Percentiles rank a stretch among this genome's conserved stretches.
These are phyloP conservation scores for Xestia c-nigrum DNA, from an alignment of 2,888 invertebrate genomes.

Conservation along the genomic window DNA sequence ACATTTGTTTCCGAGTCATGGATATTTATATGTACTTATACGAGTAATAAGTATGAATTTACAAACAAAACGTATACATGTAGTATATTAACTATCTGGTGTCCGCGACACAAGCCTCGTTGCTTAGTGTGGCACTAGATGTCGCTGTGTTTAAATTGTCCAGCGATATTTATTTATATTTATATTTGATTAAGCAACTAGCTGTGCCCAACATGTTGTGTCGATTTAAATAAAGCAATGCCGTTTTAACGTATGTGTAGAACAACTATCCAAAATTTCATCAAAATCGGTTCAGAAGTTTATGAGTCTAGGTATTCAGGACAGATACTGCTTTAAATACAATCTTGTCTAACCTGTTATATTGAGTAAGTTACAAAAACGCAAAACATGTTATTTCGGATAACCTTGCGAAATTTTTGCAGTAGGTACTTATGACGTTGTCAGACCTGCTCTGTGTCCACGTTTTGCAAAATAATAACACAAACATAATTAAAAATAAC, in stretches of 20 bases:
- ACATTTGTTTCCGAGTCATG: no score
- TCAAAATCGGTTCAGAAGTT: neutral
- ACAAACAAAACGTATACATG: no score
- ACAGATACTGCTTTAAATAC: neutral
- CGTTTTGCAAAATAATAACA: neutral
- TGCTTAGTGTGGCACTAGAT: no score
- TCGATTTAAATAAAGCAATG: no score
- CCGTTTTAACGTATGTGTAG: no score
- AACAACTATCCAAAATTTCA: neutral
- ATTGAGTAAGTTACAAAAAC: neutral
- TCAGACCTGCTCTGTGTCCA: neutral
- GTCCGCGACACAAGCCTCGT: no score
- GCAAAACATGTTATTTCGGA: neutral
- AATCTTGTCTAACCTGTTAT: neutral
- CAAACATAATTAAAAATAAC: neutral
- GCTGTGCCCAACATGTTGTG: no score
- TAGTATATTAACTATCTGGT: no score
- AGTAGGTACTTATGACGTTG: neutral
- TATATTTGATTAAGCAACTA: neutral
- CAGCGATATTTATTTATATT: no score
- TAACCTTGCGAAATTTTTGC: conserved; percentile 20
- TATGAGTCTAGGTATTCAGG: neutral
- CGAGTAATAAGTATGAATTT: no score
- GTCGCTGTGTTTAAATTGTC: no score
- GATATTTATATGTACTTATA: no score